Base-by-base conservation (phyloP, 1,140 invertebrate genomes). In the Chionoecetes opilio region DNA sequence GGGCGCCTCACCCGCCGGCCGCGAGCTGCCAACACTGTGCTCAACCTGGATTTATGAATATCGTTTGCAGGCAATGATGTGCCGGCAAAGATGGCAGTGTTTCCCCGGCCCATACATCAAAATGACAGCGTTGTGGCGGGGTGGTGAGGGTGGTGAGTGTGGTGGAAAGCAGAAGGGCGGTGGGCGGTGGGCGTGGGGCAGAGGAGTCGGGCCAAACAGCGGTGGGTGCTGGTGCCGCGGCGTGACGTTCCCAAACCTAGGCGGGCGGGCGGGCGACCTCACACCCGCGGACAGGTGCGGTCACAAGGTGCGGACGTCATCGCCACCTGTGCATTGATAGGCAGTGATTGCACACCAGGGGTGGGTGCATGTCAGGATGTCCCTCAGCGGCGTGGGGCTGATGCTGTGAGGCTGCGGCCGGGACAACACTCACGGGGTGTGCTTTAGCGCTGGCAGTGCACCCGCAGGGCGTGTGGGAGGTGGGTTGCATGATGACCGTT, bases 401-500 rank as follows among this genome's bases (percentile, higher is more conserved):
- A 75, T 82, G 31, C 32, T n/a, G 63, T 17, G 32, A 63, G 32
- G 29, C 46, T 31, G 31, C 29, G 82, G 90, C 90, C 21, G n/a
- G 9, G 32, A 35, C 0, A 75, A 34, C 35, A 26, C 90, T 17
- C 11, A 92, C 41, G 53, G 35, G 17, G 9, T 34, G 34, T 82
- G 53, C n/a, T 26, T 6, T 82, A 38, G 32, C 26, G 82, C n/a
- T n/a, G n/a, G 35, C 0, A 34, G 86, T 26, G 29, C 26, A 46
- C 34, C 88, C 87, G 35, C 46, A 41, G 35, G 75, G 53, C 35
- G 63, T 75, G 21, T 90, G n/a, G 90, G 82, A 38, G 90, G 94
- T 87, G 94, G 94, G n/a, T n/a, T 95, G 94, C 90, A 95, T 95
- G 94, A 95, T 95, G 94, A 95, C 94, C 89, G 94, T 95, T n/a